phyloP scores from a whole-genome alignment of 2,888 invertebrate genomes.

The Galeopsomyia nigrocyanea region DNA sequence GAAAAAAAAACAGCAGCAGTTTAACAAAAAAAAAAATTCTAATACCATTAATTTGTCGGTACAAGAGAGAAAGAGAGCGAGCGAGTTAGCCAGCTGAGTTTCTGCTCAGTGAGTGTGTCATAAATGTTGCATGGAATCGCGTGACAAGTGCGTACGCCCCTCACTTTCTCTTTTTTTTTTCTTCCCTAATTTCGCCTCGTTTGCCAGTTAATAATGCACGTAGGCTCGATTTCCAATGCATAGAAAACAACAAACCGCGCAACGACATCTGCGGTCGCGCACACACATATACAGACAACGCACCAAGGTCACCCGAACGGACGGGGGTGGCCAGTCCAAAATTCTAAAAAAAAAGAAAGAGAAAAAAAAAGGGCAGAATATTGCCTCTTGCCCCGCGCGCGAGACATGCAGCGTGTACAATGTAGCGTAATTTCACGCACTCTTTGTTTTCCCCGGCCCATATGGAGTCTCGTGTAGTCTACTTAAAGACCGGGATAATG shows the following conservation, averaged over 20 bases:
- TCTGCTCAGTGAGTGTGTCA: constrained; percentile 30
- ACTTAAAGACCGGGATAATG: neutral
- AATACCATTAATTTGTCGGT: constrained; percentile 4
- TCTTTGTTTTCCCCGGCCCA: neutral
- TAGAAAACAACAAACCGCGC: neutral
- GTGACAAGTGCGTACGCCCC: constrained; percentile 61
- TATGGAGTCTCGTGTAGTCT: constrained; percentile 8
- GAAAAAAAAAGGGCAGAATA: neutral
- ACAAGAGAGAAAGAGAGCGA: neutral
- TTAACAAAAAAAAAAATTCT: neutral
- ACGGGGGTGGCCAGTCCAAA: neutral
- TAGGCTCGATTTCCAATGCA: constrained; percentile 28
- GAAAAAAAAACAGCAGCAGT: constrained; percentile 9
- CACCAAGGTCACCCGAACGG: constrained; percentile 24
- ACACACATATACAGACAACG: neutral
- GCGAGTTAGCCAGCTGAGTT: neutral
- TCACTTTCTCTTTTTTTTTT: constrained; percentile 30
- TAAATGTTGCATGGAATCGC: constrained; percentile 64
- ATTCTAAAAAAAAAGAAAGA: neutral
- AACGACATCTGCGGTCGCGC: constrained; percentile 19
- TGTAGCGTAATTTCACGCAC: constrained; percentile 39
- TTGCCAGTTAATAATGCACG: constrained; percentile 38
- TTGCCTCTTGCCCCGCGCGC: neutral
- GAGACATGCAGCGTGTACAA: constrained; percentile 3
- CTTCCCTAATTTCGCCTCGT: constrained; percentile 20